These are phyloP conservation scores for Acleris emargana DNA, from an alignment of 2,888 invertebrate species.

Conservation along the genomic window DNA sequence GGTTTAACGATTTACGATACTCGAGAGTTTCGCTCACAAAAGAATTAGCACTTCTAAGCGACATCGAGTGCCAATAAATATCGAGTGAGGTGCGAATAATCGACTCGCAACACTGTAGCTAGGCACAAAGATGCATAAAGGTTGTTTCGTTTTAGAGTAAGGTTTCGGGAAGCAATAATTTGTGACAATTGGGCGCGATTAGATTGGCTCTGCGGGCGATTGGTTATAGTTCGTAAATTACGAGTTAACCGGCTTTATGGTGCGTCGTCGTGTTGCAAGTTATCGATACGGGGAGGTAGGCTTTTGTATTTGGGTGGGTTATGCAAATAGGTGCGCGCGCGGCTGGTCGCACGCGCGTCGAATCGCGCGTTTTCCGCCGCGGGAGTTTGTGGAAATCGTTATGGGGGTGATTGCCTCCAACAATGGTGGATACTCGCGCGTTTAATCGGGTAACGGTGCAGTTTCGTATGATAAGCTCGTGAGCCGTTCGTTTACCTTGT, in stretches of 20 bases:
- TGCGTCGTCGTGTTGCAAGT: conserved; percentile 55
- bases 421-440: conserved; percentile 77
- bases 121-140: conserved; percentile 54
- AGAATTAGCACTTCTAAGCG: conserved; percentile 74
- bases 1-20: conserved; percentile 69
- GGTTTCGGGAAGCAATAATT: conserved; percentile 82
- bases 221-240: conserved; percentile 82
- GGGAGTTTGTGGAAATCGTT: conserved; percentile 80
- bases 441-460: conserved; percentile 69
- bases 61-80: conserved; percentile 80
- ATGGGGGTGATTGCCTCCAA: conserved; percentile 83
- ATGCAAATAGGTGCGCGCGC: conserved; percentile 69
- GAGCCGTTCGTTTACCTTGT: neutral
- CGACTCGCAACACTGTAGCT: conserved; percentile 73
- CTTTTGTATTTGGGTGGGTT: conserved; percentile 57
- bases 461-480: conserved; percentile 61
- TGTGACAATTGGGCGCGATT: conserved; percentile 83
- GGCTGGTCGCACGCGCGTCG: conserved; percentile 77
- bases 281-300: conserved; percentile 44
- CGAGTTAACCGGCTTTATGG: conserved; percentile 63
- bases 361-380: conserved; percentile 80
- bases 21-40: conserved; percentile 66
- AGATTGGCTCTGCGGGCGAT: conserved; percentile 79
- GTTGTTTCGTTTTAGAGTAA: conserved; percentile 67
- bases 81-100: conserved; percentile 70